phyloP scores from a whole-genome alignment of 2,797 vertebrate species.

The Catamblyrhynchus diadema region DNA sequence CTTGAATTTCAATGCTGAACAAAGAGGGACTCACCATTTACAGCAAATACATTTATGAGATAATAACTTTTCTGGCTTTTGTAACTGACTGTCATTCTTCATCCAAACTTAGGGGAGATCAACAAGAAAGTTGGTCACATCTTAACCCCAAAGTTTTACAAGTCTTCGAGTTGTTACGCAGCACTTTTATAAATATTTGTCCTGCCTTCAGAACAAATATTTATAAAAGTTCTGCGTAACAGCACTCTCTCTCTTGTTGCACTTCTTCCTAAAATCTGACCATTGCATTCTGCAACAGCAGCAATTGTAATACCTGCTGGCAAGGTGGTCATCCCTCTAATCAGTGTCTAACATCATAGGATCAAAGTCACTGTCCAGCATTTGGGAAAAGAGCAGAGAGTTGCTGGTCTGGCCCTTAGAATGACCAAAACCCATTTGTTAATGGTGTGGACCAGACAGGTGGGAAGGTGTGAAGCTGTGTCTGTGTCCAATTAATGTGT shows the following conservation, averaged over 20 bases:
- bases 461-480: not conserved
- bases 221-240: too few species aligned
- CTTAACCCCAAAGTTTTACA: not conserved
- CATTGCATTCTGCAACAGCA: not conserved
- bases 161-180: not conserved
- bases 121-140: not conserved
- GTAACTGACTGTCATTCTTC: not conserved
- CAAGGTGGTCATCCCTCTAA: not conserved
- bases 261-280: not conserved
- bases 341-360: rapidly evolving
- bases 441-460: rapidly evolving
- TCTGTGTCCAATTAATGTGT: not conserved
- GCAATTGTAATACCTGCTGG: not conserved
- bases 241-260: not conserved
- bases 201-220: too few species aligned
- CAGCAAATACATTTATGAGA: not conserved
- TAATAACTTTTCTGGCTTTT: not conserved
- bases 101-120: not conserved
- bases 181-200: not conserved
- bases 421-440: not conserved
- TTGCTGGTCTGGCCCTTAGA: not conserved
- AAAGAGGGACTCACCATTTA: not conserved
- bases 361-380: not conserved
- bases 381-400: not conserved
- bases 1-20: not conserved